Base-by-base conservation (phyloP, 2,113 vertebrate genomes). In the Cinclus cinclus region DNA sequence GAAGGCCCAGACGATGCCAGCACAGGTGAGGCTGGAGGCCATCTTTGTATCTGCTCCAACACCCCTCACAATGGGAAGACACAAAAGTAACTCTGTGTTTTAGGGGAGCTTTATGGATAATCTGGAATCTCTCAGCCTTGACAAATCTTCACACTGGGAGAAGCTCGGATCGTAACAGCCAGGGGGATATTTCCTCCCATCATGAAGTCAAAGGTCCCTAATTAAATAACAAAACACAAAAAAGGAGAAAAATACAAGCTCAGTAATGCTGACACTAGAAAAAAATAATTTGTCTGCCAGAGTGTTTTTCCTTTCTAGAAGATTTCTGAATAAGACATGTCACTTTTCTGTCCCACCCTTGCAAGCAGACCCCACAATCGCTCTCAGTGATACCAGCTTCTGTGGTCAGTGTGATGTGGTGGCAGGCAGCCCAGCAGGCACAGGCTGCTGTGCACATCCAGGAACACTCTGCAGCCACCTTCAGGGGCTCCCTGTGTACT, bases 21-120 rank as follows among this genome's bases (percentile, higher is more conserved):
- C 95, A 41, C 98, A 99, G 9, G 99, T 99, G 91, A 99, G 98
- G 92, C 99, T 99, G 35, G 99, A 99, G 27, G 98, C 99, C 99
- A 99, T 99, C 76, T 91, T 91, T 67, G 42, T 80, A 46, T 83
- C 68, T 81, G 82, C 59, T 65, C 75, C 92, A 76, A 83, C 70
- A 87, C 17, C 8, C 4, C 33, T 42, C 31, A 0, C 14, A 1
- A 68, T 1, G 33, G 56, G 47, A 74, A 82, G 41, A 35, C 16
- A 46, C 89, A 91, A 81, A 60, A 70, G 25, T 21, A 64, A 63
- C 58, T 31, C 20, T 20, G 77, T 89, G 22, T 82, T 83, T 91
- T 23, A 55, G 83, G 69, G 31, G 10, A 42, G 50, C 30, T 47
- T 47, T 52, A 31, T 31, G 56, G 47, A 89, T 58, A 94, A 90